Evolutionary conservation across 2,888 invertebrate species (phyloP), one percentile per base, ranked within the genome.

Genomic region (Thumatha senex): DNA sequence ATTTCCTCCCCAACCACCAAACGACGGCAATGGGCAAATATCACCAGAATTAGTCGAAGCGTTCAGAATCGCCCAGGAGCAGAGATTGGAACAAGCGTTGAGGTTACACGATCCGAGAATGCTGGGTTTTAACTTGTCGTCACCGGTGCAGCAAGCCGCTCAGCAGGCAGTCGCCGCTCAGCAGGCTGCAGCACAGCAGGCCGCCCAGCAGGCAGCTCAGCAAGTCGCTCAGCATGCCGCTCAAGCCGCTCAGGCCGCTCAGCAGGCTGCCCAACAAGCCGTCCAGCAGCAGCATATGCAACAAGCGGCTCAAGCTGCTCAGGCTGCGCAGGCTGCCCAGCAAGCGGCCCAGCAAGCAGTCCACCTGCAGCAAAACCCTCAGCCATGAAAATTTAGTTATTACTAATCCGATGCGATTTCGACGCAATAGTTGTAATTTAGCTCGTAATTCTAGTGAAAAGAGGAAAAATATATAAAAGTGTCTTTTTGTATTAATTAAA

Each of bases 61-160:
- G 5, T 92, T 95, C 61, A 89, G 95, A 78, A 86, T 95, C 69
- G 93, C 95, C 31, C 95, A 95, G 67, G 96, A 96, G 68, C 96
- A 96, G 80, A 93, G 96, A 70, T 82, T 97, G 73, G 96, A 96
- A 75, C 96, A 97, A 72, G 96, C 96, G 33, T 85, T 97, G 67
- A 93, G 96, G 74, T 92, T 97, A 71, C 96, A 96, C 80, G 96
- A 96, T 76, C 96, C 96, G 1, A 93, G 96, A 63, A 95, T 96
- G 78, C 85, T 96, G 58, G 96, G 96, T 41, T 96, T 96, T 78
- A 94, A 96, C 69, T 84, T 96, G 53, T 89, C 92, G 7, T 88
- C 89, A 12, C 86, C 86, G 1, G 88, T 85, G 13, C 87, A 87
- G 54, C 88, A 88, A 47, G 89, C 86, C 7, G 87, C 86, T 0